phyloP scores from a whole-genome alignment of 2,797 vertebrate species.

The Clarias fuscus region DNA sequence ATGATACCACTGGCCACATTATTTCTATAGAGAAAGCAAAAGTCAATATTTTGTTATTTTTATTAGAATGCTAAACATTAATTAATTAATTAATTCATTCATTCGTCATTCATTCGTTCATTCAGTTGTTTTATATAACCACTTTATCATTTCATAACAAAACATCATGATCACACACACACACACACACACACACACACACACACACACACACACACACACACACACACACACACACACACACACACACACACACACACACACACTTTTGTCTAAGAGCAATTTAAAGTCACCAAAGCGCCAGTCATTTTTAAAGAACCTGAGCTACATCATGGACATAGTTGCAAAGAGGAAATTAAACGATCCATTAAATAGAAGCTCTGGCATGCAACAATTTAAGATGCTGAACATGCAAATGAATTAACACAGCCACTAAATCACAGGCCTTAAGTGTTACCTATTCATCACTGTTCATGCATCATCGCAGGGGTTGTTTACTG shows the following conservation, averaged over 20 bases:
- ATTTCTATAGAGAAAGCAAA: neutral
- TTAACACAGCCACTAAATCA: neutral
- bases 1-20: neutral
- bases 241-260: neutral
- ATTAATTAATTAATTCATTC: neutral
- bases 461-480: slow-evolving; percentile 6
- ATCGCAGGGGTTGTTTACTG: neutral
- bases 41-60: neutral
- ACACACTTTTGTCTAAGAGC: neutral
- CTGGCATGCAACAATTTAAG: neutral
- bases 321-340: neutral
- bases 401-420: neutral
- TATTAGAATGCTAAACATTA: neutral
- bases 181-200: neutral
- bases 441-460: neutral
- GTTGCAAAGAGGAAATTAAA: neutral
- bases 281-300: neutral
- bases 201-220: neutral
- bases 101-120: neutral
- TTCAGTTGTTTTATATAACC: neutral
- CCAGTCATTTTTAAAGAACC: neutral
- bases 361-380: neutral
- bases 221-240: neutral
- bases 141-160: neutral
- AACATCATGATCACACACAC: neutral